Evolutionary conservation across 2,888 invertebrate genomes (phyloP), one percentile per base, ranked within the genome.

Genomic region (Ichneumon xanthorius): DNA sequence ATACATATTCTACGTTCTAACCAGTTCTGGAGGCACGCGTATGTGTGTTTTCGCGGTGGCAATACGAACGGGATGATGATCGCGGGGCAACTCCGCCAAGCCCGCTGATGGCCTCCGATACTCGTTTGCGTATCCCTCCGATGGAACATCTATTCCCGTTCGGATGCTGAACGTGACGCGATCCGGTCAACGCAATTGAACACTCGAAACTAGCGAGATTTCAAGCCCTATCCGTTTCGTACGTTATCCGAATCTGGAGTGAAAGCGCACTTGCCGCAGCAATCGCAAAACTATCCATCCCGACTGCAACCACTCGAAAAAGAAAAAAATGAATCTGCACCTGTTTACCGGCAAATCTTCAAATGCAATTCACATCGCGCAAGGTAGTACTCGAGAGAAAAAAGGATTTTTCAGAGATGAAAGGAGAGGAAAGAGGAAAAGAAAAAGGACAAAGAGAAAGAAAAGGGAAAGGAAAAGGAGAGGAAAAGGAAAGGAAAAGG

Each of bases 1-100:
- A 71, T 81, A 81, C 76, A 81, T 76, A 81, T 81, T 70, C 68
- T 33, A 40, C 55, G 33, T 37, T 71, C 71, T 71, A 79, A 63
- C 79, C 61, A 79, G 61, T 68, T 81, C 50, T 70, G 76, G 30
- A 61, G 61, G 61, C 26, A 9, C n/a, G 30, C 61, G 61, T 26
- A 16, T 61, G 61, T 72, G 72, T 55, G 33, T 67, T 67, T 77
- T 77, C 67, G 37, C 37, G 50, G 48, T 77, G 50, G 75, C 55
- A 45, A 30, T 70, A 72, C 71, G 63, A 71, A 4, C 22, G 19
- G 58, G 75, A 75, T 68, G 80, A 68, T 65, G 76, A 73, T 75
- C 80, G 84, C 50, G 58, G 53, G 53, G 61, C 71, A 67, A 63
- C 40, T 61, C 71, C 45, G n/a, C 53, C 61, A 58, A 45, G 45